A percentile compares a stretch with the other conserved stretches of the same genome.
Conservation (phyloP, 2,113 vertebrate species). For the Pristiophorus japonicus region DNA sequence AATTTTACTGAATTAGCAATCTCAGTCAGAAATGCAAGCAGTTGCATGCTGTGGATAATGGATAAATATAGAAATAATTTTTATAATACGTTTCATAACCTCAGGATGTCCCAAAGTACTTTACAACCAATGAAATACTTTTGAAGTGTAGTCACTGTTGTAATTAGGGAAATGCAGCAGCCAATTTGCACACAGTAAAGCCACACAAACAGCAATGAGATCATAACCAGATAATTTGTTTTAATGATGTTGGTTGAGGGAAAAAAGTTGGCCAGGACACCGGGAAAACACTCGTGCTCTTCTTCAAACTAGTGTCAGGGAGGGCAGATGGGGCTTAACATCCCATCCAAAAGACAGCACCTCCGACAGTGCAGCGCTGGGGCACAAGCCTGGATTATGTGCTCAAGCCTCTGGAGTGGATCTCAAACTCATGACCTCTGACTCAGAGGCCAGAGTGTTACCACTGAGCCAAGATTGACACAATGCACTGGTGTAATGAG, state of each 20-base stretch:
- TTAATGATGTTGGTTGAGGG: background rate
- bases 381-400: background rate
- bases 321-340: background rate
- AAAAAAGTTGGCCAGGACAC: background rate
- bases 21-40: no score
- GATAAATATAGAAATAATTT: no score
- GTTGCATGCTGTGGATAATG: background rate
- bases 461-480: background rate
- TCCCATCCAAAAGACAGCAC: background rate
- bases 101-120: background rate
- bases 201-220: background rate
- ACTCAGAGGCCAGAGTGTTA: background rate
- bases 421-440: background rate
- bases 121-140: background rate
- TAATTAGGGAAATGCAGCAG: background rate
- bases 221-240: background rate
- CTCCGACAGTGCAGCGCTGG: background rate
- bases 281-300: background rate
- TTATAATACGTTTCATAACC: background rate
- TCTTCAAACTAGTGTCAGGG: background rate
- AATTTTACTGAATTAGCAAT: no score
- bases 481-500: background rate
- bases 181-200: background rate
- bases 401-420: background rate
- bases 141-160: background rate